Percentiles rank a stretch among this genome's conserved stretches.
phyloP scores from a whole-genome alignment of 2,888 invertebrate genomes.

The Corbicula japonica region DNA sequence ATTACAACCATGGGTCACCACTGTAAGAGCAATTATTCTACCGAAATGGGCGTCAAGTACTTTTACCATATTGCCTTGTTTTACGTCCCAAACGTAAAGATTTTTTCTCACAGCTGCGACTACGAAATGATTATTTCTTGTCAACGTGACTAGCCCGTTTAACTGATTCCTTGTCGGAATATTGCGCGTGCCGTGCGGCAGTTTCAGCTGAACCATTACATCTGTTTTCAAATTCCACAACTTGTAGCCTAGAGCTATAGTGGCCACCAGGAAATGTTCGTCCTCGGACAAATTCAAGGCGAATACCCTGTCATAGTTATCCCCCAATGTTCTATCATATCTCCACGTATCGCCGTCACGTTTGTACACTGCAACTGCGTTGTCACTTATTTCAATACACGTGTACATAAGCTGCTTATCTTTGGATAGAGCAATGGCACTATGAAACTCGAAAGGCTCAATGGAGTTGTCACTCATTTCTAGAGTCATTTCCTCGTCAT shows the following conservation, averaged over 20 bases:
- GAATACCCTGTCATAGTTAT: constrained; percentile 83
- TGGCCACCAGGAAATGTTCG: constrained; percentile 93
- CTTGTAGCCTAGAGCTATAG: constrained; percentile 85
- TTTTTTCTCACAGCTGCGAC: constrained; percentile 98
- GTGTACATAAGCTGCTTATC: constrained; percentile 81
- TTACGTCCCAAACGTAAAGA: constrained; percentile 97
- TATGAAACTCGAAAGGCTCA: constrained; percentile 85
- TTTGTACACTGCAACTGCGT: constrained; percentile 84
- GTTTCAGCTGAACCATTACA: constrained; percentile 78
- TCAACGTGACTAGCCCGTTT: constrained; percentile 96
- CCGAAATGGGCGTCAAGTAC: constrained; percentile 98
- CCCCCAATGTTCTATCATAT: constrained; percentile 82
- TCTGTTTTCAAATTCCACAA: constrained; percentile 86
- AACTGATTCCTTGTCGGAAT: constrained; percentile 96
- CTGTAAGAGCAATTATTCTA: constrained; percentile 96
- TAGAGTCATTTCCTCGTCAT: constrained; percentile 82
- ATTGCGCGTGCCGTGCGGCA: constrained; percentile 92
- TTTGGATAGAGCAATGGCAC: constrained; percentile 82
- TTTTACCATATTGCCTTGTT: constrained; percentile 94
- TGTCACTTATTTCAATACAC: constrained; percentile 86
- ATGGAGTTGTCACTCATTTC: constrained; percentile 81
- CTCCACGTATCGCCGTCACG: constrained; percentile 78
- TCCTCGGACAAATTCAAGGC: constrained; percentile 92
- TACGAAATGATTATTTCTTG: constrained; percentile 95
- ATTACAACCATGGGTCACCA: constrained; percentile 91